Evolutionary conservation across 2,888 invertebrate species (phyloP).

Genomic region (Campoplex capitator): DNA sequence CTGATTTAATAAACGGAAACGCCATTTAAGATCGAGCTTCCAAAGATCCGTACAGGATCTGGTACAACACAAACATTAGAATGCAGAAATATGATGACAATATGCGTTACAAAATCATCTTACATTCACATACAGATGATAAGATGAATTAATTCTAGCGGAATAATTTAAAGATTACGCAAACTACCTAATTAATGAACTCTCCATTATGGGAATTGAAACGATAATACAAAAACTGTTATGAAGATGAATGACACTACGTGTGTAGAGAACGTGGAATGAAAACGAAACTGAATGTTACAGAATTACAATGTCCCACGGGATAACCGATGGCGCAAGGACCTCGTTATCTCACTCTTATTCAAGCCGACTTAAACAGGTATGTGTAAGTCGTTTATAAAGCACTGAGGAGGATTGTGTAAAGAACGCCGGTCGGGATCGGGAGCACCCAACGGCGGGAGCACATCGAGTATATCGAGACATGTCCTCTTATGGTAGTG

Average conservation of each 20-base stretch:
- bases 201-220: background rate
- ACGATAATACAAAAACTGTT: background rate
- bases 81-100: slow-evolving; percentile 16
- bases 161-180: background rate
- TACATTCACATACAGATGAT: slow-evolving; percentile 2
- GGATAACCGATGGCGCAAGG: slow-evolving; percentile 19
- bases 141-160: background rate
- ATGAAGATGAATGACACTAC: background rate
- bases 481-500: slow-evolving; percentile 83
- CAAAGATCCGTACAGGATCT: background rate
- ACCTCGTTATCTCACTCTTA: slow-evolving; percentile 46
- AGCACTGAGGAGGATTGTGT: slow-evolving; percentile 49
- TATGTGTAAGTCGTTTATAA: slow-evolving; percentile 50
- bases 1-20: slow-evolving; percentile 68
- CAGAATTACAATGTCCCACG: slow-evolving; percentile 17
- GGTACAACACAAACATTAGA: background rate
- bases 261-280: slow-evolving; percentile 1
- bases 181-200: background rate
- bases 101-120: slow-evolving; percentile 19
- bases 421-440: slow-evolving; percentile 65
- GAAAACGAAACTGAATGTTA: slow-evolving; percentile 11
- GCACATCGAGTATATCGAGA: slow-evolving; percentile 74
- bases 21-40: slow-evolving; percentile 58
- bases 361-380: slow-evolving; percentile 8
- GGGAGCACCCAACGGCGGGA: slow-evolving; percentile 55